Percentiles rank a stretch among this genome's conserved stretches.
phyloP scores from a whole-genome alignment of 2,888 invertebrate species.

The Isotomurus palustris region DNA sequence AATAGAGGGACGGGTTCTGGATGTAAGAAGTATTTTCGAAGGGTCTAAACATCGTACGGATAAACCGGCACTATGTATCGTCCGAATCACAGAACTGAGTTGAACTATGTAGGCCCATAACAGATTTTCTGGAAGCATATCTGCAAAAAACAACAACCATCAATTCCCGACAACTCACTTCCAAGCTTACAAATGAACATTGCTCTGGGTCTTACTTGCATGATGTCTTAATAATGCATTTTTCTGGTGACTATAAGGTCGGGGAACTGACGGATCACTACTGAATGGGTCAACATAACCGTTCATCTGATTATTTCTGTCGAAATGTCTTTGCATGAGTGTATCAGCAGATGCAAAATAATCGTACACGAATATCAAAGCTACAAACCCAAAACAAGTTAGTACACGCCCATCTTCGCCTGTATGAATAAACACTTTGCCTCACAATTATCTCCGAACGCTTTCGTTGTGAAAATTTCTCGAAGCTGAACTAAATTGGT shows the following conservation, averaged over 20 bases:
- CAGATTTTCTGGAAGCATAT: conserved; percentile 77
- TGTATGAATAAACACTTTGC: conserved; percentile 40
- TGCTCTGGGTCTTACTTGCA: conserved; percentile 45
- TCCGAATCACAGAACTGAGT: conserved; percentile 84
- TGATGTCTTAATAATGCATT: conserved; percentile 73
- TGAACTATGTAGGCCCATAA: conserved; percentile 96
- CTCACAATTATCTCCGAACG: conserved; percentile 93
- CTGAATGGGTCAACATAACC: conserved; percentile 75
- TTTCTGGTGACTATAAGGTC: conserved; percentile 76
- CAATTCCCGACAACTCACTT: too few species aligned
- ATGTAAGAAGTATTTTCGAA: conserved; percentile 80
- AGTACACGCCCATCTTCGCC: neutral
- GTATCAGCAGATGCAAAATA: conserved; percentile 90
- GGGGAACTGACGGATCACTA: conserved; percentile 72
- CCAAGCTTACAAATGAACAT: too few species aligned
- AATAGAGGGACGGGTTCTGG: conserved; percentile 60
- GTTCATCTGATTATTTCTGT: conserved; percentile 53
- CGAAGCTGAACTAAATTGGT: conserved; percentile 88
- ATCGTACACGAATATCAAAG: conserved; percentile 93
- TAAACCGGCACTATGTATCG: conserved; percentile 75
- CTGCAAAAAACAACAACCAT: conserved; percentile 50
- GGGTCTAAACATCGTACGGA: conserved; percentile 83
- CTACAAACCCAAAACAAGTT: conserved; percentile 55
- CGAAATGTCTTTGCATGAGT: conserved; percentile 76
- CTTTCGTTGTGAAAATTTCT: conserved; percentile 91